Base-by-base conservation (phyloP, 2,888 invertebrate species). In the Periphyllus acericola region DNA sequence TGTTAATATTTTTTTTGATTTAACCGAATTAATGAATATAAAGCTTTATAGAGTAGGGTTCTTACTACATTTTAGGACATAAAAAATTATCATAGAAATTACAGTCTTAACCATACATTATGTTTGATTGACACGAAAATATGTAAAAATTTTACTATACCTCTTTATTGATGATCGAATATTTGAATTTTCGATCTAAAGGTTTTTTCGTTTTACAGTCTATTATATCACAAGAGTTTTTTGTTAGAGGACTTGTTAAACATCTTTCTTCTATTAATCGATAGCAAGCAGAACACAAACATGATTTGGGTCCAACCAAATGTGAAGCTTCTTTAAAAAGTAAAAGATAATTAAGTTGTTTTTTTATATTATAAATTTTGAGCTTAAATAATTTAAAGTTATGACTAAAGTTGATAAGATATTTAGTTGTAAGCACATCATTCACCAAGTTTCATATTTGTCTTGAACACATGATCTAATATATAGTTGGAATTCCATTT, bases 211-310 rank as follows among this genome's bases (percentile, higher is more conserved):
- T 60, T 21, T 21, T 8, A 40, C 25, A 36, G 40, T 4, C 9
- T 29, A 14, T 55, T 36, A 86, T 9, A n/a, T 36, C 71, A 79
- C 86, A 80, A 60, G 4, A 1, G 52, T 29, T 9, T 74, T 34
- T 34, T 78, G 8, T 4, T 19, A 9, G 3, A 34, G 29, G 34
- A 1, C 55, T 40, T 80, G 8, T 17, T 21, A 3, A 40, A 71
- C 68, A 52, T 78, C 19, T 55, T 91, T 91, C n/a, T 90, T 96
- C 96, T 83, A 97, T 95, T 91, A 96, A 96, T 0, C 96, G 94
- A 92, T 96, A 96, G 91, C 97, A 97, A 19, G 96, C 96, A 92
- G 96, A 96, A 91, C 97, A 97, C 34, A 97, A 93, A 90, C 97
- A 97, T 83, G 96, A 96, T 92, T 96, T 96, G 89, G 55, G 32